Conservation (phyloP, 2,797 vertebrate species). For the Margarornis squamiger region DNA sequence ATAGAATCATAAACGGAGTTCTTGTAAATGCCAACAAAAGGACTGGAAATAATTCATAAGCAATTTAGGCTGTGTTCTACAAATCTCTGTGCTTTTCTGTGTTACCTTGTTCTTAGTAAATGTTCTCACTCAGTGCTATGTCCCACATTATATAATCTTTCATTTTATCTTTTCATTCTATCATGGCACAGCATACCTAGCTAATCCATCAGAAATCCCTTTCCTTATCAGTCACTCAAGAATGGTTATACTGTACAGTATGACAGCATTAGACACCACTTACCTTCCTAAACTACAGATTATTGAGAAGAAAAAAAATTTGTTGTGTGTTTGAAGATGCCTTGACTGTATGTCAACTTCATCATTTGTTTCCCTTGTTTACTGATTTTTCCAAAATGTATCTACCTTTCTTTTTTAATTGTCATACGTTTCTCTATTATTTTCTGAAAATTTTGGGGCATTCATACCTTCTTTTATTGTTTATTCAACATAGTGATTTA, state of each 20-base stretch:
- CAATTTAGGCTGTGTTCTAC: background rate
- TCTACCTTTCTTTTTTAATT: background rate
- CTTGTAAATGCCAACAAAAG: background rate
- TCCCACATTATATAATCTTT: conserved; percentile 53
- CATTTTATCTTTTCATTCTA: conserved; percentile 65
- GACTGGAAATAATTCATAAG: background rate
- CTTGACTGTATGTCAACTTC: background rate
- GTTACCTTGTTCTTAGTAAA: conserved; percentile 19
- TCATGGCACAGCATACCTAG: conserved; percentile 61
- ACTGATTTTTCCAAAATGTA: background rate
- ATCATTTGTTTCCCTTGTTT: background rate
- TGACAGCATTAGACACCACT: conserved; percentile 63
- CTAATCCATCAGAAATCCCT: conserved; percentile 72
- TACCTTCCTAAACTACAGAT: conserved; percentile 63
- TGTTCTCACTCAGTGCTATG: conserved; percentile 29
- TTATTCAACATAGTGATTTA: background rate
- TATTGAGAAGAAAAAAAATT: conserved; percentile 1
- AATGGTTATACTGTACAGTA: conserved; percentile 50
- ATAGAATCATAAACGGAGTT: background rate
- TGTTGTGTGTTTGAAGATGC: conserved; percentile 12
- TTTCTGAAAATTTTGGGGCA: background rate
- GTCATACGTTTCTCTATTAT: background rate
- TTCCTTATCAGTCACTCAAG: conserved; percentile 65
- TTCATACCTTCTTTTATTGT: background rate
- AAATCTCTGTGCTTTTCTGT: conserved; percentile 26